Conservation (phyloP, 2,113 vertebrate species). For the Rhagologus leucostigma region DNA sequence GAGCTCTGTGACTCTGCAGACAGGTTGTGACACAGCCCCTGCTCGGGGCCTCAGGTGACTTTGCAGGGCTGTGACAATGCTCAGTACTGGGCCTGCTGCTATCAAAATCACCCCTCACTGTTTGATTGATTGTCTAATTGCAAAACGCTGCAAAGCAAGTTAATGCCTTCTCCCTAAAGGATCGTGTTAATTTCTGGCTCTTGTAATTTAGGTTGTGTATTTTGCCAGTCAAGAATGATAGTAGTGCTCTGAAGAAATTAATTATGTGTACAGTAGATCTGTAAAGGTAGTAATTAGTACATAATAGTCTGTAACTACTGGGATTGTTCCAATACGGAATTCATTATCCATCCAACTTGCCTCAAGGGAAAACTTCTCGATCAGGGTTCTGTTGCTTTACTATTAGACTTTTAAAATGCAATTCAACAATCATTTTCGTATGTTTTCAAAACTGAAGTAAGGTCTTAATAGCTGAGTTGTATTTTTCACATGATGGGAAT, state of each 20-base stretch:
- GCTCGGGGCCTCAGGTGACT: not conserved
- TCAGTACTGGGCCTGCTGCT: not conserved
- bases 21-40: not conserved
- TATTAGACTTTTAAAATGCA: not conserved
- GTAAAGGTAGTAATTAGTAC: constrained; percentile 69
- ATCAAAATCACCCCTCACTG: not conserved
- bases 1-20: not conserved
- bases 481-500: not conserved
- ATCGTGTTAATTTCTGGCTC: constrained; percentile 60
- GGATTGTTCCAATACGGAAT: constrained; percentile 49
- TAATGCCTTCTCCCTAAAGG: constrained; percentile 60
- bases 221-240: constrained; percentile 65
- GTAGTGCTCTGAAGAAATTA: constrained; percentile 63
- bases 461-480: not conserved
- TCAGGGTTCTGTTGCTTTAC: not conserved
- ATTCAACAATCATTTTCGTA: not conserved
- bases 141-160: constrained; percentile 34
- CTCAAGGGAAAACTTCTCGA: not conserved
- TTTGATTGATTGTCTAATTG: constrained; percentile 51
- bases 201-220: constrained; percentile 64
- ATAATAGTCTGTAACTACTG: constrained; percentile 65
- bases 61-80: not conserved
- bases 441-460: not conserved
- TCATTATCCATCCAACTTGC: constrained; percentile 33
- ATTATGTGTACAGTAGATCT: constrained; percentile 66